phyloP scores from a whole-genome alignment of 1,140 invertebrate genomes.

The Marisa cornuarietis region DNA sequence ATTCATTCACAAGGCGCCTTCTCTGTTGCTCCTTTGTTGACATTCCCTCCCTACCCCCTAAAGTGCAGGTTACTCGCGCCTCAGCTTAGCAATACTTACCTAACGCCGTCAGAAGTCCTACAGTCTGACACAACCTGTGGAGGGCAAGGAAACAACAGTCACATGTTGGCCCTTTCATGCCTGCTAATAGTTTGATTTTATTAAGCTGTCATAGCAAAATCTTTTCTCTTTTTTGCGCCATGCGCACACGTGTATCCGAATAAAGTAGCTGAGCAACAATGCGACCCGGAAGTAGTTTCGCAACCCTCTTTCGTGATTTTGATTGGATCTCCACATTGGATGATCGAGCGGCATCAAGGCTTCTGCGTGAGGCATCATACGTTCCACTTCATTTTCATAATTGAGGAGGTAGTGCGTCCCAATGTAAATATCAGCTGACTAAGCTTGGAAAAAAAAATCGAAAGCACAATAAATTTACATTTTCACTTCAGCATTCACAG shows the following conservation, averaged over 20 bases:
- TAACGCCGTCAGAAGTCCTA: conserved; percentile 36
- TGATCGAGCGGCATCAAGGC: not conserved
- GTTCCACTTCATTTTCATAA: not conserved
- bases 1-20: conserved; percentile 13
- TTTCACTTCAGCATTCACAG: too few relatives aligned
- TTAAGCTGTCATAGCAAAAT: not conserved
- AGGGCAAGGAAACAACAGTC: conserved; percentile 38
- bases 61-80: not conserved
- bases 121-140: conserved; percentile 37
- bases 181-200: conserved; percentile 7
- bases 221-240: conserved; percentile 22
- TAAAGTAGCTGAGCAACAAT: conserved; percentile 17
- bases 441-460: too few relatives aligned
- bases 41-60: not conserved
- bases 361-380: not conserved
- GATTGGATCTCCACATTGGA: conserved; percentile 1
- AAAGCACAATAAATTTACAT: too few relatives aligned
- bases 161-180: conserved; percentile 30
- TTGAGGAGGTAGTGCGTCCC: not conserved
- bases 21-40: conserved; percentile 17
- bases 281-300: conserved; percentile 19
- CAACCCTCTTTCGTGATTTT: not conserved
- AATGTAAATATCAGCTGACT: not conserved
- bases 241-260: conserved; percentile 12
- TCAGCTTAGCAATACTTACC: conserved; percentile 28